Conservation (phyloP, 2,797 vertebrate genomes). For the Betta splendens region DNA sequence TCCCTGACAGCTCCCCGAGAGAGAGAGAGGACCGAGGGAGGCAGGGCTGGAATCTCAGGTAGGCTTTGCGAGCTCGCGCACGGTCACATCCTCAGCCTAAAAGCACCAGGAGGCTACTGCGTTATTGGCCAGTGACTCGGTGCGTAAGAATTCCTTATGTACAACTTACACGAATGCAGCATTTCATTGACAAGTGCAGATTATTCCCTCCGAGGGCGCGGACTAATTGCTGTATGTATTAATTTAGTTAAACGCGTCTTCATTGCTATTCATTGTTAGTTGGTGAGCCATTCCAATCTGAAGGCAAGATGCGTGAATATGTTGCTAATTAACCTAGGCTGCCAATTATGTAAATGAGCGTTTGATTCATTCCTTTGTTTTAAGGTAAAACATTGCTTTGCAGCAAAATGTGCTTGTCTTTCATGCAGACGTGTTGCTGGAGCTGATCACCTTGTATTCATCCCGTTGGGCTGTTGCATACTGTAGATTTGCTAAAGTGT, state of each 20-base stretch:
- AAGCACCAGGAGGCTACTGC: slow-evolving; percentile 27
- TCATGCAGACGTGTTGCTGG: slow-evolving; percentile 25
- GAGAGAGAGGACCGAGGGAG: slow-evolving; percentile 42
- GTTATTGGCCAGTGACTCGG: slow-evolving; percentile 36
- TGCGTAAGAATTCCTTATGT: slow-evolving; percentile 39
- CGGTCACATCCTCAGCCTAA: slow-evolving; percentile 20
- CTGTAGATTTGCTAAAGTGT: slow-evolving; percentile 50
- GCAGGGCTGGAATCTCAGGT: slow-evolving; percentile 71
- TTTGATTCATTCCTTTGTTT: slow-evolving; percentile 59
- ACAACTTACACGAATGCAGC: slow-evolving; percentile 69
- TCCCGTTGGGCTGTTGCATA: slow-evolving; percentile 45
- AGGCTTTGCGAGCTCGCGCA: slow-evolving; percentile 49
- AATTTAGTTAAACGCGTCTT: slow-evolving; percentile 33
- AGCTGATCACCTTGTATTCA: slow-evolving; percentile 11
- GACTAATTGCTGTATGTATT: slow-evolving; percentile 39
- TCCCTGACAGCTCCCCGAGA: slow-evolving; percentile 69
- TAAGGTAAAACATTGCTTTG: slow-evolving; percentile 39
- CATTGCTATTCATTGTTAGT: slow-evolving; percentile 31
- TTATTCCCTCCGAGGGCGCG: slow-evolving; percentile 26
- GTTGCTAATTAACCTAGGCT: slow-evolving; percentile 41
- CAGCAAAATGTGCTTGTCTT: slow-evolving; percentile 36
- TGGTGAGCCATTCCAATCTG: slow-evolving; percentile 21
- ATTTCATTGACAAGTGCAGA: slow-evolving; percentile 66
- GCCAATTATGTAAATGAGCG: slow-evolving; percentile 49
- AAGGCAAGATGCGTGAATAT: slow-evolving; percentile 14